Percentiles rank a stretch among this genome's conserved stretches.
Evolutionary conservation across 2,888 invertebrate genomes (phyloP).

Genomic region (Drosophila paranaensis): DNA sequence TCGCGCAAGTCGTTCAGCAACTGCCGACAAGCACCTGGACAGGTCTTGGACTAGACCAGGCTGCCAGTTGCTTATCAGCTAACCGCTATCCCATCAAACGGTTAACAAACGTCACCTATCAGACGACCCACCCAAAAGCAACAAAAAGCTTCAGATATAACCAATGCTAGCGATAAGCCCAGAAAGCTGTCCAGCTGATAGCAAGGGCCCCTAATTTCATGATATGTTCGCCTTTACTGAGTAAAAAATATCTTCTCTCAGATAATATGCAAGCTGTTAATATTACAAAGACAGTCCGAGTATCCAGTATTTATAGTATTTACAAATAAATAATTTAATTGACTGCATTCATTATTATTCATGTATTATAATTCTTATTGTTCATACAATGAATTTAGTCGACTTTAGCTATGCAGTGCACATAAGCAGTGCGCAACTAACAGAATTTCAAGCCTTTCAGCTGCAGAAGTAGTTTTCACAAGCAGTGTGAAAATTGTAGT

Average conservation of each 20-base stretch:
- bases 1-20: constrained; percentile 50
- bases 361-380: too few species aligned
- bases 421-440: too few species aligned
- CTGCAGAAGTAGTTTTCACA: not conserved
- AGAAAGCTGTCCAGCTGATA: constrained; percentile 36
- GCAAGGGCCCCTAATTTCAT: constrained; percentile 11
- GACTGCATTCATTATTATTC: not conserved
- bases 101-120: constrained; percentile 63
- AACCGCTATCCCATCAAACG: constrained; percentile 60
- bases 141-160: constrained; percentile 53
- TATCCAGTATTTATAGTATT: too few species aligned
- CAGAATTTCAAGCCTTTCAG: not conserved
- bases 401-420: not conserved
- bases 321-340: not conserved
- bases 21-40: constrained; percentile 47
- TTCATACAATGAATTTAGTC: not conserved
- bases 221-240: constrained; percentile 17
- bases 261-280: not conserved
- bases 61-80: constrained; percentile 42
- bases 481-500: not conserved
- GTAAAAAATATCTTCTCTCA: not conserved
- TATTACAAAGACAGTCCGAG: not conserved
- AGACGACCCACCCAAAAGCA: constrained; percentile 16
- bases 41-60: constrained; percentile 20
- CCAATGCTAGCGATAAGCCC: constrained; percentile 37